Evolutionary conservation across 2,888 invertebrate species (phyloP).

Genomic region (Euzetes globulus): DNA sequence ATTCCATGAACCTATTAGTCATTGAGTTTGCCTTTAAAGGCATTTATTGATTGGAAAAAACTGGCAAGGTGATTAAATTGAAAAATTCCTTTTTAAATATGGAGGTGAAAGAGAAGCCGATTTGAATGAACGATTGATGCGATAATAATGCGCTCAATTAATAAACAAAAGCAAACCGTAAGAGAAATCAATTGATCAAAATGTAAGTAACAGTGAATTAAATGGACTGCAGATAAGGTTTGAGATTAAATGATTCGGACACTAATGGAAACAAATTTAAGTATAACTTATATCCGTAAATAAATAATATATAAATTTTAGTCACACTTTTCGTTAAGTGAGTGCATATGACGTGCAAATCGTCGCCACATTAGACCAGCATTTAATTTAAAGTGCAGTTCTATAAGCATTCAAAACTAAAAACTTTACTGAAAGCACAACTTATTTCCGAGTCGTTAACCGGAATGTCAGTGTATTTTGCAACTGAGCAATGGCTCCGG

Average conservation of each 20-base stretch:
- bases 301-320: slow-evolving; percentile 9
- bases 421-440: neutral
- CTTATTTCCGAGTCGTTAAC: slow-evolving; percentile 7
- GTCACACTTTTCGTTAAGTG: slow-evolving; percentile 19
- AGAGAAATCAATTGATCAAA: neutral
- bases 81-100: too few relatives aligned
- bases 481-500: neutral
- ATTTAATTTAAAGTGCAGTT: slow-evolving; percentile 23
- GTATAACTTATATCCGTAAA: neutral
- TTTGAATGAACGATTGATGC: too few relatives aligned
- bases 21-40: too few relatives aligned
- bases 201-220: neutral
- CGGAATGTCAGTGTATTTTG: neutral
- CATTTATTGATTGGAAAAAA: too few relatives aligned
- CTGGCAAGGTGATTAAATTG: too few relatives aligned
- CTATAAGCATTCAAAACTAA: neutral
- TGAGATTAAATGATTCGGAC: neutral
- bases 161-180: neutral
- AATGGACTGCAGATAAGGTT: neutral
- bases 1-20: too few relatives aligned
- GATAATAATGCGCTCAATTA: too few relatives aligned
- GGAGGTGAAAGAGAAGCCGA: too few relatives aligned
- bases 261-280: slow-evolving; percentile 1
- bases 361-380: neutral
- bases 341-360: too few relatives aligned